Evolutionary conservation across 2,797 vertebrate genomes (phyloP), one percentile per base, ranked within the genome.

Genomic region (Rhinophrynus dorsalis): DNA sequence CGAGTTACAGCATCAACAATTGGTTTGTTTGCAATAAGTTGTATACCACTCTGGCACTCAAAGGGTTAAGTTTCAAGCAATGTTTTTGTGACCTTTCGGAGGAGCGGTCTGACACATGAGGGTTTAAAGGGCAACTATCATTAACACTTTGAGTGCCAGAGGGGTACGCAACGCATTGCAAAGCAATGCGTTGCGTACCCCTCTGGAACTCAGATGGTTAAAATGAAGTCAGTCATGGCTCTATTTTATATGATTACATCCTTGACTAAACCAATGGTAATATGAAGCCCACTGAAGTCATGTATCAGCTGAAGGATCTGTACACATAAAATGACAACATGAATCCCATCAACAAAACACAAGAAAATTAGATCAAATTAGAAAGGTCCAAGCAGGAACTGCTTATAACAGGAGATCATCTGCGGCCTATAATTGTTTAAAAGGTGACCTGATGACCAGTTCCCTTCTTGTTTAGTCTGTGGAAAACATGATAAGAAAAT

Each of bases 361-460:
- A 5, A 10, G 33, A 51, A 52, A 52, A 32, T 30, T 26, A 33
- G 37, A 67, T 67, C 33, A 58, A 61, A 69, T 69, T 61, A 69
- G 35, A 35, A 18, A 2, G 1, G 24, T 59, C 23, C 10, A 1
- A 61, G 38, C 67, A 62, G 58, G 50, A 62, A 63, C 42, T 68
- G 23, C 18, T 40, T 21, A 47, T 37, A 20, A 54, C 21, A 33
- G 15, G 21, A 61, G 57, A 69, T 44, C 35, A 54, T 52, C 45
- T 23, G 26, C 29, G 33, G 26, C 24, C 27, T 26, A 18, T 62
- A 69, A 69, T 69, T 69, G 57, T 44, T 69, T 69, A 61, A 69
- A 47, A 69, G 57, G 57, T 61, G 57, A 69, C 67, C 57, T 20
- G 48, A 5, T 61, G 67, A 69, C 47, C 67, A 42, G 21, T 13